Conservation (phyloP, 2,113 vertebrate species). For the Corythoichthys intestinalis region DNA sequence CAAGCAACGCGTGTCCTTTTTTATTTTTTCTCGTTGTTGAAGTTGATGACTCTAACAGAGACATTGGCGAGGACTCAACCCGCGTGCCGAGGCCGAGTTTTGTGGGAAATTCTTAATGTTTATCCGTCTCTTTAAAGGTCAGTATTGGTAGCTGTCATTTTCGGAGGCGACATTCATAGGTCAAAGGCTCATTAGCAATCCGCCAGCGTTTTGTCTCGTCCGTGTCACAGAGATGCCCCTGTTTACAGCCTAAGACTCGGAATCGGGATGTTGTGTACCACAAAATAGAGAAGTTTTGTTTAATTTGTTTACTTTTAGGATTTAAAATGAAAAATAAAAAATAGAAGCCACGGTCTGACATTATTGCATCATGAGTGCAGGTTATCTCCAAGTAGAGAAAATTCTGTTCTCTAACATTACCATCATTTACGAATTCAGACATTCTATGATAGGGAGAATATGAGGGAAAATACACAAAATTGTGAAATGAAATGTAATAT, state of each 20-base stretch:
- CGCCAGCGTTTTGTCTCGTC: not conserved
- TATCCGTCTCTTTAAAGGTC: slow-evolving; percentile 1
- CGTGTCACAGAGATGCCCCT: not conserved
- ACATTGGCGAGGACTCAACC: not conserved
- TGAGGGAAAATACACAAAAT: too few relatives aligned
- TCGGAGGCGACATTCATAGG: slow-evolving; percentile 3
- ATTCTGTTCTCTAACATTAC: too few relatives aligned
- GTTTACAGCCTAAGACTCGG: not conserved
- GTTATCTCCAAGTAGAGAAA: not conserved
- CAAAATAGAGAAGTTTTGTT: not conserved
- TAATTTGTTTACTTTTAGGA: not conserved
- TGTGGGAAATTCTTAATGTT: not conserved
- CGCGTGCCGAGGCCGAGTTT: not conserved
- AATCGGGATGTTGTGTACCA: not conserved
- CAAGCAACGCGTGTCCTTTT: not conserved
- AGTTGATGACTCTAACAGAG: not conserved
- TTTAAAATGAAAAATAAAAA: not conserved
- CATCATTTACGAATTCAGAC: too few relatives aligned
- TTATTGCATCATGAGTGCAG: not conserved
- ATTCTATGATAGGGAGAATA: too few relatives aligned
- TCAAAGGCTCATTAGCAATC: slow-evolving; percentile 6
- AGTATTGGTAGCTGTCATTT: slow-evolving; percentile 2
- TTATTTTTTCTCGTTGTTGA: not conserved
- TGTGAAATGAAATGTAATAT: too few relatives aligned
- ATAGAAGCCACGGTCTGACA: not conserved